Evolutionary conservation across 2,888 invertebrate species (phyloP).

Genomic region (Meghimatium bilineatum): DNA sequence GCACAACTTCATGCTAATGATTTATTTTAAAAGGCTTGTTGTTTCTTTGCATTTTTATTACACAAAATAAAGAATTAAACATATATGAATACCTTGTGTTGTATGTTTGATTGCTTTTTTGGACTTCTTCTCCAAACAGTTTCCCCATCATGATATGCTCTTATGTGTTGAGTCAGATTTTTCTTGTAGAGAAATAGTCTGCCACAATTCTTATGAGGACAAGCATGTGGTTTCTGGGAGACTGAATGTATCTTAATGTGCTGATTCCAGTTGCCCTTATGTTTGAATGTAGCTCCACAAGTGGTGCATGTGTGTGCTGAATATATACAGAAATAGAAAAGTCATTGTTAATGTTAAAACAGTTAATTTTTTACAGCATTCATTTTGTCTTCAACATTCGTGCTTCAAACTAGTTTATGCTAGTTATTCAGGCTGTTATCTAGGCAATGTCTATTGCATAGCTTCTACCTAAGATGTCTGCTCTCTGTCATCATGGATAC

Average conservation of each 20-base stretch:
- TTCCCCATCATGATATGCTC: conserved; percentile 34
- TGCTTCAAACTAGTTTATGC: too few species aligned
- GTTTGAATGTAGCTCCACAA: conserved; percentile 27
- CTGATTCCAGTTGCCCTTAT: conserved; percentile 36
- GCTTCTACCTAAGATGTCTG: too few species aligned
- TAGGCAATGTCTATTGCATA: too few species aligned
- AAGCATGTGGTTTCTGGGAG: not conserved
- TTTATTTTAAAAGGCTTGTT: too few species aligned
- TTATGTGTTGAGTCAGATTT: conserved; percentile 42
- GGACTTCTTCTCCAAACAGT: conserved; percentile 29
- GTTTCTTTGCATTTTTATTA: not conserved
- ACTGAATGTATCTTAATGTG: conserved; percentile 38
- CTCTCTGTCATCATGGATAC: too few species aligned
- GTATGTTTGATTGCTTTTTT: not conserved
- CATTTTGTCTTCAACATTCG: too few species aligned
- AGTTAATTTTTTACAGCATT: too few species aligned
- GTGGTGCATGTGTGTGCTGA: conserved; percentile 15
- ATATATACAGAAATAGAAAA: not conserved
- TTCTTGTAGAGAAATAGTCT: conserved; percentile 33
- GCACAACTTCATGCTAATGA: too few species aligned
- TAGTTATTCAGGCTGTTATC: too few species aligned
- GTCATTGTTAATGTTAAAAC: not conserved
- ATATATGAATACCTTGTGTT: not conserved
- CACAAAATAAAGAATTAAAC: not conserved
- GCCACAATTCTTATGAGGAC: conserved; percentile 28